Conservation (phyloP, 1,140 invertebrate genomes). For the Uloborus diversus region DNA sequence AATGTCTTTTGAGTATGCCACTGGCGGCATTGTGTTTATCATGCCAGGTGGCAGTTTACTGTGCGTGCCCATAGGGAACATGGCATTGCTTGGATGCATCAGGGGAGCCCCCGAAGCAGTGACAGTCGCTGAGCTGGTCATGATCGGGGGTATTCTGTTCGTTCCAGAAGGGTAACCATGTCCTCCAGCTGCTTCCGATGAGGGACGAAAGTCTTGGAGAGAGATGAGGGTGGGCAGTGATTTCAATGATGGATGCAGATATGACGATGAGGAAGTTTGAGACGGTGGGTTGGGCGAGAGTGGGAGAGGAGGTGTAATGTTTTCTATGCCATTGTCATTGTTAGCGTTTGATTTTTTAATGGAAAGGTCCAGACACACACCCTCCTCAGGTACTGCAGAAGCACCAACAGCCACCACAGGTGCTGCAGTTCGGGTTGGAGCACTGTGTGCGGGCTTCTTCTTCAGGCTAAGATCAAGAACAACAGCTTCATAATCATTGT, state of each 20-base stretch:
- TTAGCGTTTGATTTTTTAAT: slow-evolving; percentile 27
- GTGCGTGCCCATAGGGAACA: slow-evolving; percentile 32
- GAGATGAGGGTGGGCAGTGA: slow-evolving; percentile 42
- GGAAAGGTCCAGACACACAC: slow-evolving; percentile 55
- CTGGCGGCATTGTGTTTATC: slow-evolving; percentile 20
- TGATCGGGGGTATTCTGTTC: background rate
- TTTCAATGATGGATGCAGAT: slow-evolving; percentile 12
- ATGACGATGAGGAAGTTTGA: background rate
- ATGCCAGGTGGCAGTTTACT: slow-evolving; percentile 36
- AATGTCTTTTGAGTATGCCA: slow-evolving; percentile 38
- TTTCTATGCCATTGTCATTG: slow-evolving; percentile 45
- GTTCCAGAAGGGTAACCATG: slow-evolving; percentile 22
- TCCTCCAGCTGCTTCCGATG: slow-evolving; percentile 5
- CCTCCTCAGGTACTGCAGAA: slow-evolving; percentile 29
- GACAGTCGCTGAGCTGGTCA: slow-evolving; percentile 1
- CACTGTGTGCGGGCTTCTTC: slow-evolving; percentile 10
- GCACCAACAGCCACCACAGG: background rate
- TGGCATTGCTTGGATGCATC: slow-evolving; percentile 5
- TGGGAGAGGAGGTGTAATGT: slow-evolving; percentile 48
- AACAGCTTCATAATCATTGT: slow-evolving; percentile 46
- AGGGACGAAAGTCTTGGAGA: slow-evolving; percentile 24
- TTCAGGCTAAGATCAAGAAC: slow-evolving; percentile 56
- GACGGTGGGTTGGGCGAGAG: slow-evolving; percentile 28
- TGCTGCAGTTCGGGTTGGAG: background rate
- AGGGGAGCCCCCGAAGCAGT: slow-evolving; percentile 6